Base-by-base conservation (phyloP, 2,888 invertebrate genomes). In the Chalcosyrphus nemorum region DNA sequence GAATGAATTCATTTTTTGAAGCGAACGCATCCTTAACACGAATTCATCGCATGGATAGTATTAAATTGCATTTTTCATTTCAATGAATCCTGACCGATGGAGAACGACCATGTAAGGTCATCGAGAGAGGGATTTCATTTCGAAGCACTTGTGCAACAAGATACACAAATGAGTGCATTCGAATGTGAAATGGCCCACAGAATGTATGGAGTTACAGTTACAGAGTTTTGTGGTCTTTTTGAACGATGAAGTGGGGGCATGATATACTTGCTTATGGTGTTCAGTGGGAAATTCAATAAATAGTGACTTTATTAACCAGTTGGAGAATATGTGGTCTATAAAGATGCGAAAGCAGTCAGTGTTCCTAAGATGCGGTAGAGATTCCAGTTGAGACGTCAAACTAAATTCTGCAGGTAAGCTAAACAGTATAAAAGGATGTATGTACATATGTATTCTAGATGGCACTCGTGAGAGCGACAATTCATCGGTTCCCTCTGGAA, bases 41-140 rank as follows among this genome's bases (percentile, higher is more conserved):
- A 27, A 45, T 72, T 29, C 66, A 66, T 72, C 54, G 71, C 59
- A 45, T 61, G 65, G 27, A 59, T 50, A 66, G 47, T 52, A 77
- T 77, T 54, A 72, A 77, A 77, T 72, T 82, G 81, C 65, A 45
- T 77, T 82, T 82, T 77, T 82, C 66, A 66, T 77, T 77, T 71
- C 71, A 71, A n/a, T 72, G 66, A 65, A 52, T 77, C n/a, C 71
- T 71, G 71, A 59, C 45, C 65, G n/a, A n/a, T n/a, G n/a, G 21
- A 47, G 41, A 24, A 32, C n/a, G n/a, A n/a, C 4, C 15, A 35
- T 65, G 63, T 50, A 45, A 54, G 65, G 71, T 66, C 71, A 81
- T 71, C 38, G 59, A 54, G 45, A n/a, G n/a, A n/a, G n/a, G n/a
- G 66, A 38, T 61, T 77, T 82, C 45, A 71, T 66, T 75, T 71